Conservation (phyloP, 1,140 invertebrate genomes). For the Lepidurus arcticus region DNA sequence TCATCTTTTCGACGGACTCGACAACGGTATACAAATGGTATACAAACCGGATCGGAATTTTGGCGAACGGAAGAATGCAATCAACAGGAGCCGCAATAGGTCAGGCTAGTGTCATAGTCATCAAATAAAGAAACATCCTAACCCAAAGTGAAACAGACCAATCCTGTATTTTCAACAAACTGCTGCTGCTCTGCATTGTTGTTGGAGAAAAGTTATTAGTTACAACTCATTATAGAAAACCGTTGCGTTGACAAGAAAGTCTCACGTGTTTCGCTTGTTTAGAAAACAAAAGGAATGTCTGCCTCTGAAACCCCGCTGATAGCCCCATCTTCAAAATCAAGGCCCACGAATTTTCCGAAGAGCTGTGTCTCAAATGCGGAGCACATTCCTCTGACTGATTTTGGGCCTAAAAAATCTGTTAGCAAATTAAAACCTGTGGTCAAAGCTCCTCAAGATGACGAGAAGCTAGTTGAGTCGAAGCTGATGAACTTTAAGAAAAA, state of each 20-base stretch:
- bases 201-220: no score
- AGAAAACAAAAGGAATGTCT: background rate
- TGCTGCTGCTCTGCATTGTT: no score
- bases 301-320: constrained; percentile 4
- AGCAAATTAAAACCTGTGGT: background rate
- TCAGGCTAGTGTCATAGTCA: no score
- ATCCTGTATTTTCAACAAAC: no score
- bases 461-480: background rate
- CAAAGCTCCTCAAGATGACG: background rate
- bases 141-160: no score
- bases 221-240: no score
- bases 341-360: background rate
- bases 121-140: no score
- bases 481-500: background rate
- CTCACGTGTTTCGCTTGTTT: constrained; percentile 20
- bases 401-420: background rate
- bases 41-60: no score
- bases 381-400: background rate
- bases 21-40: no score
- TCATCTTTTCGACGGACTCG: no score
- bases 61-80: no score
- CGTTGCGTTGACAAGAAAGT: constrained; percentile 23
- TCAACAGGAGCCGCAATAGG: no score
- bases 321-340: background rate
- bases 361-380: background rate